Conservation (phyloP, 2,888 invertebrate genomes). For the Slavum lentiscoides region DNA sequence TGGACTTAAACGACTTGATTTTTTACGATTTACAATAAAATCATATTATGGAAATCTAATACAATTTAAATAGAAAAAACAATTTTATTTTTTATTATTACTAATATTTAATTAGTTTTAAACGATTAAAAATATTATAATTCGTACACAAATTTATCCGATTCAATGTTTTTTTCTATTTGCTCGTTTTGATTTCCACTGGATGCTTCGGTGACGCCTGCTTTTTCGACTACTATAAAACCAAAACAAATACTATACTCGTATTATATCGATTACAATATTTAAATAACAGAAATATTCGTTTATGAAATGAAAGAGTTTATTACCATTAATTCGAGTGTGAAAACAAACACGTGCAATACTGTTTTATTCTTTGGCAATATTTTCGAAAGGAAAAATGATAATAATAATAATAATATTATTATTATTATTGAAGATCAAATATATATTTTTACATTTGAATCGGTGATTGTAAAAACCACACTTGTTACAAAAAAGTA, state of each 20-base stretch:
- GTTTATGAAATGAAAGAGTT: no score
- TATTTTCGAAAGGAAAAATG: no score
- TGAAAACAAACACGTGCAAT: no score
- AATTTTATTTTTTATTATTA: not conserved
- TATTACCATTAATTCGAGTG: no score
- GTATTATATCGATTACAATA: not conserved
- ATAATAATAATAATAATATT: no score
- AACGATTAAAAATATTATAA: constrained; percentile 19
- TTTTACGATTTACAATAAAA: not conserved
- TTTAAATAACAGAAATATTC: not conserved
- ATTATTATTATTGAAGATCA: no score
- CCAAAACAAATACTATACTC: not conserved
- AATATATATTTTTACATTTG: no score
- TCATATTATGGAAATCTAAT: not conserved
- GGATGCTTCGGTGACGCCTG: not conserved
- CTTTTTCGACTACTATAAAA: constrained; percentile 13
- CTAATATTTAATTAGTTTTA: not conserved
- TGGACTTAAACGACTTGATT: constrained; percentile 3
- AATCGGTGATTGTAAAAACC: no score
- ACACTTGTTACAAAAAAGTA: no score
- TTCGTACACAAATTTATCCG: constrained; percentile 34
- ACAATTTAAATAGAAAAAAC: constrained; percentile 4
- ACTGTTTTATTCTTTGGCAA: no score
- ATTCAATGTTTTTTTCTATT: constrained; percentile 17
- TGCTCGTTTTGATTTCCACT: constrained; percentile 25